phyloP scores from a whole-genome alignment of 2,888 invertebrate species.

The Polyploca ridens region DNA sequence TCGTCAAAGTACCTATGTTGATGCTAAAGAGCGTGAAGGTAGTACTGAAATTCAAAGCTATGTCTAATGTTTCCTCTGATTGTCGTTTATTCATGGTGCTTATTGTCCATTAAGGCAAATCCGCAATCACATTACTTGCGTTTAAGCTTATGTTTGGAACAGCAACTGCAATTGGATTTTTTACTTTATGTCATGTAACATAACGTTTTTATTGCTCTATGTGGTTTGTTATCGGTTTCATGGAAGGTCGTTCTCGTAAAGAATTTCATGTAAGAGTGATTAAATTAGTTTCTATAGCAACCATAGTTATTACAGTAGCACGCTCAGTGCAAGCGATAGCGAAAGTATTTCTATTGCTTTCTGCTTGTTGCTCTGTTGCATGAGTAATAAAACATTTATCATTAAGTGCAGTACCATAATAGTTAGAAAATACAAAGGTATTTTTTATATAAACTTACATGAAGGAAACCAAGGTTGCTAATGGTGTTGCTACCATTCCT shows the following conservation, averaged over 20 bases:
- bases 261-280: slow-evolving; percentile 29
- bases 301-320: slow-evolving; percentile 34
- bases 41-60: slow-evolving; percentile 25
- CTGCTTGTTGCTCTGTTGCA: slow-evolving; percentile 37
- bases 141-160: slow-evolving; percentile 7
- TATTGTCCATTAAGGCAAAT: slow-evolving; percentile 34
- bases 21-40: slow-evolving; percentile 39
- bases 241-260: slow-evolving; percentile 34
- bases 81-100: slow-evolving; percentile 26
- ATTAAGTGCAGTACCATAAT: neutral
- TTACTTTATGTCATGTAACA: slow-evolving; percentile 10
- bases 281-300: slow-evolving; percentile 50
- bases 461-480: neutral
- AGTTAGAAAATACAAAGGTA: neutral
- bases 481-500: neutral
- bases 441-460: slow-evolving; percentile 9
- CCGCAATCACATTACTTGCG: slow-evolving; percentile 20
- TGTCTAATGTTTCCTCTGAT: slow-evolving; percentile 40
- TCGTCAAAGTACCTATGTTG: slow-evolving; percentile 35
- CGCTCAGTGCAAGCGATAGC: slow-evolving; percentile 40
- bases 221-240: slow-evolving; percentile 33
- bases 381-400: slow-evolving; percentile 4
- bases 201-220: slow-evolving; percentile 20
- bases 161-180: neutral
- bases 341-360: slow-evolving; percentile 45